Evolutionary conservation across 1,140 invertebrate species (phyloP), one percentile per base, ranked within the genome.

Genomic region (Brachionus asplanchnoidis): DNA sequence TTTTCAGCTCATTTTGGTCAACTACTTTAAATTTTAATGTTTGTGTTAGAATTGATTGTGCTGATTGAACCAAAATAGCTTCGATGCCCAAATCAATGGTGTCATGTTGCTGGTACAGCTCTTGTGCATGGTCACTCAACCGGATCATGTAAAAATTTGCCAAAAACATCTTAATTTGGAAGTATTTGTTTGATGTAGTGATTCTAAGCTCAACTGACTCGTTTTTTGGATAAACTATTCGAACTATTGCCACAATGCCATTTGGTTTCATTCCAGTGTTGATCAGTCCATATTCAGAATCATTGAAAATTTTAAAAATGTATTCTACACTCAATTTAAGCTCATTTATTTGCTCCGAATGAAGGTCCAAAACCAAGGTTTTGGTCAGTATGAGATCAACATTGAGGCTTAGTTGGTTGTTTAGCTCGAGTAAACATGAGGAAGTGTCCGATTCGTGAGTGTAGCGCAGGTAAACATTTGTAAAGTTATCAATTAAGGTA

Each of bases 71-170:
- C 23, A 77, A 28, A 20, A 77, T 17, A n/a, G 42, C 73, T 26
- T 77, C 73, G 11, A 77, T 3, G 7, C 26, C 73, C 11, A 77
- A 23, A 50, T 77, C 44, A 77, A 77, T 26, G 8, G n/a, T 53
- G 11, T 77, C 73, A 12, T 36, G 26, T 11, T 77, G 20, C 2
- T 77, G 42, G 26, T 28, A 77, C 42, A 77, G 28, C 46, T 77
- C 42, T 77, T 50, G 17, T 50, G n/a, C 23, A 14, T 53, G 46
- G 12, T 50, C 36, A 20, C 50, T 20, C 36, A 82, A 46, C 12
- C 79, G 79, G 20, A 82, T 82, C 79, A 82, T 82, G 23, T 82
- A 82, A 46, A 82, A 82, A 82, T 68, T 82, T 11, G 79, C 20
- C 42, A 82, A 36, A 44, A 82, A 82, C 42, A 65, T 60, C 44